Evolutionary conservation across 2,888 invertebrate species (phyloP), one percentile per base, ranked within the genome.

Genomic region (Diaprepes abbreviatus): DNA sequence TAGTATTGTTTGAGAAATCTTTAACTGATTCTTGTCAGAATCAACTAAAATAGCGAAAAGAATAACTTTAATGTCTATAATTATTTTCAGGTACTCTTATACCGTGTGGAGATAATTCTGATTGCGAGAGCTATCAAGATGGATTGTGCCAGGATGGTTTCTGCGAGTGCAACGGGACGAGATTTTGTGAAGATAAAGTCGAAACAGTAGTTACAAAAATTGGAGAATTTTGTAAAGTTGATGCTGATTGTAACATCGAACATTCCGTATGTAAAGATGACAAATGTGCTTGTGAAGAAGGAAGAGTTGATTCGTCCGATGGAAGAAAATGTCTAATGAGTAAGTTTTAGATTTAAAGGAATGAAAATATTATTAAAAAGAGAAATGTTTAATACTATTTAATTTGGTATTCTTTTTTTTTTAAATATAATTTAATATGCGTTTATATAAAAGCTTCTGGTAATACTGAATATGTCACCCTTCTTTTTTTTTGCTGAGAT

Each of bases 311-410:
- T 1, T 74, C 79, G 0, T 55, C 68, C 5, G 74, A 81, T 63
- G 69, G 60, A 19, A 78, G 76, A 71, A 76, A 45, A 58, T 82
- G 82, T 71, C 72, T 82, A 38, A 66, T 67, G 43, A 66, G 82
- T 81, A 73, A 76, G 76, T 74, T 58, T 40, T 40, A 5, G 36
- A n/a, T n/a, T n/a, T n/a, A n/a, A n/a, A n/a, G n/a, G n/a, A n/a
- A n/a, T n/a, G n/a, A n/a, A n/a, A n/a, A n/a, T n/a, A n/a, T n/a
- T n/a, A n/a, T n/a, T n/a, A n/a, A n/a, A n/a, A n/a, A n/a, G n/a
- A n/a, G n/a, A n/a, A n/a, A n/a, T n/a, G n/a, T n/a, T n/a, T n/a
- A n/a, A n/a, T n/a, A n/a, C n/a, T n/a, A n/a, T n/a, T n/a, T n/a
- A n/a, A n/a, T n/a, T n/a, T n/a, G n/a, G n/a, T n/a, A n/a, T n/a